A percentile compares a stretch with the other conserved stretches of the same genome.
Conservation (phyloP, 1,140 invertebrate genomes). For the Cardiocondyla obscurior region DNA sequence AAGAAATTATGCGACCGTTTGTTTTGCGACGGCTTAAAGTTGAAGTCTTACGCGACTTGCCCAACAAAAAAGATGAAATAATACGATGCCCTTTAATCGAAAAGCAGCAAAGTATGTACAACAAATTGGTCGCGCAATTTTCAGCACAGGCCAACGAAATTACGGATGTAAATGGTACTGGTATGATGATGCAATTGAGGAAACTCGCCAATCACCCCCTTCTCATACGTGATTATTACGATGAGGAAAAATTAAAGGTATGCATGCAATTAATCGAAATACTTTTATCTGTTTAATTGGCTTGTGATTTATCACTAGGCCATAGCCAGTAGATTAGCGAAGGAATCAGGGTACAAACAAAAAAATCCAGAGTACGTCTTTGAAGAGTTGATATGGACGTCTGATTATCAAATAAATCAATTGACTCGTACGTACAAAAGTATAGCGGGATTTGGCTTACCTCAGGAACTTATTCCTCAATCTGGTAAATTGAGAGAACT, state of each 20-base stretch:
- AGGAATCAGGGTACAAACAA: conserved; percentile 90
- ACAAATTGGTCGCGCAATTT: conserved; percentile 89
- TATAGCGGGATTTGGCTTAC: conserved; percentile 84
- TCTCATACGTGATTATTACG: conserved; percentile 91
- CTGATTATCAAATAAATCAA: conserved; percentile 96
- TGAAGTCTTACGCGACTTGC: conserved; percentile 93
- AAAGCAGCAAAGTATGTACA: conserved; percentile 90
- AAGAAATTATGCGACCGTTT: conserved; percentile 98
- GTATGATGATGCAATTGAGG: conserved; percentile 94
- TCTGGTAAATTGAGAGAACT: conserved; percentile 94
- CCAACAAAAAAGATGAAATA: conserved; percentile 90
- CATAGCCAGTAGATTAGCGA: conserved; percentile 90
- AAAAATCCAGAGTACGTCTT: conserved; percentile 92
- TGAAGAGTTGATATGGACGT: conserved; percentile 94
- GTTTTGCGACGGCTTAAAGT: conserved; percentile 95
- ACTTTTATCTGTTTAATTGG: background rate
- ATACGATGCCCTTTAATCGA: conserved; percentile 87
- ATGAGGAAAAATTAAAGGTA: conserved; percentile 87
- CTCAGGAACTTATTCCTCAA: conserved; percentile 88
- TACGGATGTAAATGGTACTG: conserved; percentile 87
- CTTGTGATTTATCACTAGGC: conserved; percentile 73
- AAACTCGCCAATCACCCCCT: conserved; percentile 96
- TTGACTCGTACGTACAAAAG: conserved; percentile 87
- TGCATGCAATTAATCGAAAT: background rate
- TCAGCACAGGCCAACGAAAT: conserved; percentile 86